These are phyloP conservation scores for human (Homo sapiens) DNA, from an alignment of 2,113 vertebrate genomes.

Conservation along the genomic window GRCh38 chr5:56042501-56043000, in stretches of 20 bases:
- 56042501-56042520: not conserved
- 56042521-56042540: not conserved
- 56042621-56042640: not conserved
- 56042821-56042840: not conserved
- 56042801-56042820: not conserved
- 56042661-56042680: not conserved
- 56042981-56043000: not conserved
- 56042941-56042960: not conserved
- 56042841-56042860: not conserved
- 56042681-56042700: not conserved
- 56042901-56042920: not conserved
- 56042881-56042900: not conserved
- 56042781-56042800: not conserved
- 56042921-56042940: not conserved
- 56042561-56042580: not conserved
- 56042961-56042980: not conserved
- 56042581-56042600: conserved; percentile 1
- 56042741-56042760: not conserved
- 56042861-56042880: not conserved
- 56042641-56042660: not conserved
- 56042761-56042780: not conserved
- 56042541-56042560: not conserved
- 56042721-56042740: not conserved
- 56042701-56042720: not conserved
- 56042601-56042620: not conserved